phyloP scores from a whole-genome alignment of 53 echinoderm and acorn worm genomes.

The Luidia sarsii region DNA sequence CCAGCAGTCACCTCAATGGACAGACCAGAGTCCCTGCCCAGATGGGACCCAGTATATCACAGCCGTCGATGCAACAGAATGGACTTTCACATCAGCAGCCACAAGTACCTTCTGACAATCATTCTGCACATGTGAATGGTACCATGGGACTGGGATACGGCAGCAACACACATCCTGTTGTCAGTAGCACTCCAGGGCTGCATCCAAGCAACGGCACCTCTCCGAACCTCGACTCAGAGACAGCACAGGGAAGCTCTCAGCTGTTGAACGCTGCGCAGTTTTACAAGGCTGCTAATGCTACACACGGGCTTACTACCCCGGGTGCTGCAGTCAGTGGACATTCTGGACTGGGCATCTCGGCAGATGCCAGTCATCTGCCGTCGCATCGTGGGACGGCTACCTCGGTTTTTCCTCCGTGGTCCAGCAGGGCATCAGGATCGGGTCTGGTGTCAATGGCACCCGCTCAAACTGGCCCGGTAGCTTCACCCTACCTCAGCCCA shows the following conservation, averaged over 20 bases:
- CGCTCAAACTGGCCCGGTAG: background rate
- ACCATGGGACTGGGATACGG: background rate
- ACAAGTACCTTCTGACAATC: background rate
- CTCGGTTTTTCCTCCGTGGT: background rate
- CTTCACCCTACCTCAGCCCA: background rate
- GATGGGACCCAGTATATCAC: background rate
- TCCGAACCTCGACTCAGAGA: background rate
- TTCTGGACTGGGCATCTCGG: background rate
- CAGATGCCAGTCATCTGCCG: background rate
- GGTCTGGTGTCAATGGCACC: too few species aligned
- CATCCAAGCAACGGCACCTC: too few species aligned
- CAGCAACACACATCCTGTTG: background rate
- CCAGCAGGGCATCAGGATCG: background rate
- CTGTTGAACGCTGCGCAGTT: background rate
- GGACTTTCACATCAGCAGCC: background rate
- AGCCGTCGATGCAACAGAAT: background rate
- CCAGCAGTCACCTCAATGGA: background rate
- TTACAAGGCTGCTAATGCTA: background rate
- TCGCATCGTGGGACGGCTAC: constrained; percentile 1
- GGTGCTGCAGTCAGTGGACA: background rate
- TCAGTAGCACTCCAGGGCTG: background rate
- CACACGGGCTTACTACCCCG: background rate
- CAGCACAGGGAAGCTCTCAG: background rate
- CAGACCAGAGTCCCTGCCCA: background rate
- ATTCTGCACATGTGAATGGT: background rate